phyloP scores from a whole-genome alignment of 2,888 invertebrate genomes.

The Halictus ligatus region DNA sequence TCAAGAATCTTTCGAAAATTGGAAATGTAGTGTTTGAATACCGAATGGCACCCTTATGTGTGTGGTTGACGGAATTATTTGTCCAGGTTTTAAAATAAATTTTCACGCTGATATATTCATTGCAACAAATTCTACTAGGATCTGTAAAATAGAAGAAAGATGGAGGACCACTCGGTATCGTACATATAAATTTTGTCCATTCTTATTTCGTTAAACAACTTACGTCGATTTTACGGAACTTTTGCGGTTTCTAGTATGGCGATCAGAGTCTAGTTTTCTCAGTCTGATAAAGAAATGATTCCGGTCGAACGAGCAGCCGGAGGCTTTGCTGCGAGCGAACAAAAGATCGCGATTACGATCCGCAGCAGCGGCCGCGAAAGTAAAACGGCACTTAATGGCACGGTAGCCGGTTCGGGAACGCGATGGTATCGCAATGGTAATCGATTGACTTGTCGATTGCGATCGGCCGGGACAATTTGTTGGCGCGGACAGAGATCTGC shows the following conservation, averaged over 20 bases:
- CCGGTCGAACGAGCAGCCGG: neutral
- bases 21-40: neutral
- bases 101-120: too few species aligned
- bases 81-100: too few species aligned
- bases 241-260: too few species aligned
- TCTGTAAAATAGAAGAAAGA: too few species aligned
- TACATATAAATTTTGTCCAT: too few species aligned
- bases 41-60: neutral
- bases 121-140: too few species aligned
- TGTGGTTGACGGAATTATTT: too few species aligned
- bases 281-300: neutral
- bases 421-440: conserved; percentile 29
- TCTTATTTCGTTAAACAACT: too few species aligned
- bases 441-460: conserved; percentile 19
- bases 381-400: conserved; percentile 38
- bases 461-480: conserved; percentile 7
- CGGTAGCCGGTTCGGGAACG: conserved; percentile 35
- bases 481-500: conserved; percentile 11
- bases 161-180: too few species aligned
- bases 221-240: too few species aligned
- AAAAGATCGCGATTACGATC: neutral
- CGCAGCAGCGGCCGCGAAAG: conserved; percentile 15
- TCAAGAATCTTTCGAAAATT: neutral
- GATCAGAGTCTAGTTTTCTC: neutral
- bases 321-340: neutral